A percentile compares a stretch with the other conserved stretches of the same genome.
phyloP scores from a whole-genome alignment of 2,797 vertebrate species.

The Poeciliopsis presidionis region DNA sequence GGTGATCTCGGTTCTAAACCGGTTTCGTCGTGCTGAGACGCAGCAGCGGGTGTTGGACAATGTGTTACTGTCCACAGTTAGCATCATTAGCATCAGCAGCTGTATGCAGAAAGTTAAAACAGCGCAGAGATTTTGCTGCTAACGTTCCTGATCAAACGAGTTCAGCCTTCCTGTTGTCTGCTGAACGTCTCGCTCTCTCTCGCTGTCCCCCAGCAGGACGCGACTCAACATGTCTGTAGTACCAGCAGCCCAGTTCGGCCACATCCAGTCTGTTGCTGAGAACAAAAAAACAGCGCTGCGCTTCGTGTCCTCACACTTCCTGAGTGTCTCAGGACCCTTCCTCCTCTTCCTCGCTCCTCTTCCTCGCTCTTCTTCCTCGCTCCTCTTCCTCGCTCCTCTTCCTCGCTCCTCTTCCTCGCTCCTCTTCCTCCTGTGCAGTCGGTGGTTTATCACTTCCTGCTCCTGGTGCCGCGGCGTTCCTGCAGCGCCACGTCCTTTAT shows the following conservation, averaged over 20 bases:
- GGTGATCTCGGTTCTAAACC: background rate
- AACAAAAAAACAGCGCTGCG: too few relatives aligned
- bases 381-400: too few relatives aligned
- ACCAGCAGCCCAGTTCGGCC: too few relatives aligned
- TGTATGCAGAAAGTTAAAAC: background rate
- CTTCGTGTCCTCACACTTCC: background rate
- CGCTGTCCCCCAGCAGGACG: background rate
- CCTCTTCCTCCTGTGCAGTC: constrained; percentile 38
- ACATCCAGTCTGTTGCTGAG: too few relatives aligned
- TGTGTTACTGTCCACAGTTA: constrained; percentile 20
- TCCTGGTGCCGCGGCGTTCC: too few relatives aligned
- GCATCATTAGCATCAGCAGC: background rate
- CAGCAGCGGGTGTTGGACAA: background rate
- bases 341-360: too few relatives aligned
- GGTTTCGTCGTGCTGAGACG: constrained; percentile 2
- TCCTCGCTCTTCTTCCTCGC: too few relatives aligned
- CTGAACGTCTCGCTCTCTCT: background rate
- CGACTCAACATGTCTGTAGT: too few relatives aligned
- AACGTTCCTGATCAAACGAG: background rate
- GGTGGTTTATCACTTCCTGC: constrained; percentile 55
- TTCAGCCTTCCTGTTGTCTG: background rate
- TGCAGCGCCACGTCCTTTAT: constrained; percentile 1
- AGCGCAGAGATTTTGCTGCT: background rate
- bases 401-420: background rate
- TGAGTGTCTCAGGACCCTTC: background rate